Base-by-base conservation (phyloP, 2,888 invertebrate genomes). In the Erynnis tages region DNA sequence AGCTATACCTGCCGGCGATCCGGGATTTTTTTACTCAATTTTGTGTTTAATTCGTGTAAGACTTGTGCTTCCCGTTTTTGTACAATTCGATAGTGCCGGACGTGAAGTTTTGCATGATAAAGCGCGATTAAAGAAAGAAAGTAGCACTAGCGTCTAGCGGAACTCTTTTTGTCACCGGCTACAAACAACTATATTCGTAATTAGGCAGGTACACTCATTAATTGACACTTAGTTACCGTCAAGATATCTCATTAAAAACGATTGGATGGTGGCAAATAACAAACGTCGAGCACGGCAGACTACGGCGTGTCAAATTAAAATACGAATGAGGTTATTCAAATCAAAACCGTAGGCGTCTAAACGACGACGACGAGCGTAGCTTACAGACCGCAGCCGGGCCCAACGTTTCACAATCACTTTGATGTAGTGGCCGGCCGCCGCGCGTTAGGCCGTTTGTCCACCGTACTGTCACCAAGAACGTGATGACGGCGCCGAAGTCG, bases 341-440 rank as follows among this genome's bases (percentile, higher is more conserved):
- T 65, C 61, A 58, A 52, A 69, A 73, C 70, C 69, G 67, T 62
- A 68, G 68, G 59, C 68, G 80, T 76, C 76, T 76, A 71, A 75
- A 75, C 76, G 76, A 74, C 73, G 66, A 67, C 63, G 66, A 66
- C 64, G 66, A 64, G 35, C 56, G 56, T 46, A 54, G 11, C 10
- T 21, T 5, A 58, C 69, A 69, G 75, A 77, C 75, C 76, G 73
- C 71, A 62, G 65, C 54, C 63, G 67, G 67, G 70, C 68, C 70
- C 69, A 73, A 77, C 73, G 73, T 77, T 77, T 71, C 70, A 70
- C 74, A 67, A 75, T 75, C 73, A 67, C 70, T 76, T 76, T 78
- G 76, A 78, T 79, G 75, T 75, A 77, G 70, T 73, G 67, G 56
- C 65, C 66, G 60, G 63, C 65, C 67, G 67, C 65, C 71, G 67